Conservation (phyloP, 2,797 vertebrate genomes). For the Typhlichthys subterraneus region DNA sequence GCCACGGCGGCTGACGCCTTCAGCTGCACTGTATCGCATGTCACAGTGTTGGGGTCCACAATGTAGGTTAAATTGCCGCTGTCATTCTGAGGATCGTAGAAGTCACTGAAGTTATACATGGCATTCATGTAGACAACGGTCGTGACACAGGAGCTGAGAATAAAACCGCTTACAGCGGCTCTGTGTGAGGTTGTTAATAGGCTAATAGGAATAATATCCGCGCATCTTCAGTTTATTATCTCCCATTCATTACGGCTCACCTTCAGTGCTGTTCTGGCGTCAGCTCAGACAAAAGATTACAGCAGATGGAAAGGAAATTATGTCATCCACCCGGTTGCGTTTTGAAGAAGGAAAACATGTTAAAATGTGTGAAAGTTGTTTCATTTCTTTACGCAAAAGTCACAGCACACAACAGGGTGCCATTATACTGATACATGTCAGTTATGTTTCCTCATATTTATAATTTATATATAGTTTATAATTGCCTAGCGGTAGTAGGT, state of each 20-base stretch:
- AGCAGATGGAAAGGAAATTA: not conserved
- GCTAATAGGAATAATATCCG: not conserved
- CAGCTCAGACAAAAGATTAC: not conserved
- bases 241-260: constrained; percentile 30
- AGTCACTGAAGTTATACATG: fast-evolving
- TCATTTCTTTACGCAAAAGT: constrained; percentile 19
- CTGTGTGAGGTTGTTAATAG: too few relatives aligned
- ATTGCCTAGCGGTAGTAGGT: too few relatives aligned
- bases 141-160: not conserved
- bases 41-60: fast-evolving
- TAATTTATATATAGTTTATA: too few relatives aligned
- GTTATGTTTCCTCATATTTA: too few relatives aligned
- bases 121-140: constrained; percentile 21
- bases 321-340: not conserved
- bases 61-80: fast-evolving
- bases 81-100: constrained; percentile 12
- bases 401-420: not conserved
- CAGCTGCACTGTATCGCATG: constrained; percentile 17
- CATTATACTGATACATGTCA: too few relatives aligned
- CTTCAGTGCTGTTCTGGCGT: not conserved
- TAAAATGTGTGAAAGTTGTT: constrained; percentile 11
- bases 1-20: not conserved
- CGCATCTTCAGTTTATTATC: not conserved
- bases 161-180: not conserved
- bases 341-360: not conserved